Evolutionary conservation across 1,140 invertebrate genomes (phyloP), one percentile per base, ranked within the genome.

Genomic region (Lepidurus apus): DNA sequence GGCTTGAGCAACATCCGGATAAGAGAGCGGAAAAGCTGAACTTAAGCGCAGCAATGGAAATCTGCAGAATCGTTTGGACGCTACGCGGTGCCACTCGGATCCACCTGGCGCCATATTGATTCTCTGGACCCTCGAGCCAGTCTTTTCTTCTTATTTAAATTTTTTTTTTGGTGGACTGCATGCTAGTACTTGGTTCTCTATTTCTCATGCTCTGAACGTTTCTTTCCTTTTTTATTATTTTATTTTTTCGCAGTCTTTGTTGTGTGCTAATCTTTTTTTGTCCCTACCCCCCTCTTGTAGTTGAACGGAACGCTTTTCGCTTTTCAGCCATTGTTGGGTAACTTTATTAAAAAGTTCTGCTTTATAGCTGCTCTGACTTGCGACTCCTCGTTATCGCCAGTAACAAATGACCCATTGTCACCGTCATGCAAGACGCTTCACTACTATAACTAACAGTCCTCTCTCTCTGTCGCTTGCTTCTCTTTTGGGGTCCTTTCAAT

Each of bases 51-150:
- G 47, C n/a, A 7, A 65, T 65, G 17, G 17, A n/a, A 9, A 65
- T n/a, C 9, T 13, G 21, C 17, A 65, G n/a, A 65, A 65, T 21
- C 7, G 53, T 47, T 47, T 10, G 45, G 34, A 34, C 34, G 34
- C 17, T 13, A 65, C 53, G 53, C 53, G 53, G 53, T 21, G 53
- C 53, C 53, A 65, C 53, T 65, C 53, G 53, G 53, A 65, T 65
- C 53, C 53, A 65, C 53, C 53, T 65, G 53, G 53, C 53, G 53
- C 21, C 53, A 65, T 65, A 65, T 65, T 65, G 53, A 65, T 65
- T 65, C 53, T 1, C 53, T 65, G 17, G 53, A 21, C 13, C 13
- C 9, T 65, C 53, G 13, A 65, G 17, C 21, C 53, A 65, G 53
- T 21, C 3, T 21, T 65, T 65, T 1, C 1, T 65, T 17, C 3